Conservation (phyloP, 2,797 vertebrate genomes). For the Bovichtus diacanthus region DNA sequence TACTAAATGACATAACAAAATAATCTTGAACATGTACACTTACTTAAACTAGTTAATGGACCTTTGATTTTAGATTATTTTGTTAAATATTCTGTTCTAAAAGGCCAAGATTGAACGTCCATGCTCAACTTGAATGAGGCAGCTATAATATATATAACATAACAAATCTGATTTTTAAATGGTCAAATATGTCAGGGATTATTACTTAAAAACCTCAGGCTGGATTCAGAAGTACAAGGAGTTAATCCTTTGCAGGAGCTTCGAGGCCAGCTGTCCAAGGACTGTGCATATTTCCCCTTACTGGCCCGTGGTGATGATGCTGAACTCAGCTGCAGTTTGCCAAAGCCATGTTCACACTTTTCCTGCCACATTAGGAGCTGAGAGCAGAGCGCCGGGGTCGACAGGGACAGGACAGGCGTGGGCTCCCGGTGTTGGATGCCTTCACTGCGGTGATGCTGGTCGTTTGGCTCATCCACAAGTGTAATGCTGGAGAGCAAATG, state of each 20-base stretch:
- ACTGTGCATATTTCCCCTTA: conserved; percentile 61
- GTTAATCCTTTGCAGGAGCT: conserved; percentile 55
- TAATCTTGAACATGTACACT: neutral
- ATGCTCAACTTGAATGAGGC: conserved; percentile 6
- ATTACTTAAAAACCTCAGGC: conserved; percentile 25
- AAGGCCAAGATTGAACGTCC: neutral
- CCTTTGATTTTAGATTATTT: neutral
- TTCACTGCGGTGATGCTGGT: conserved; percentile 58
- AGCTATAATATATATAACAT: neutral
- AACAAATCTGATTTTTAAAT: conserved; percentile 2
- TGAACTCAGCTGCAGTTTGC: conserved; percentile 44
- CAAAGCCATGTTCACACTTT: conserved; percentile 77
- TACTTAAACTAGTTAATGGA: neutral
- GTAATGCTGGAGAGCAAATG: conserved; percentile 55
- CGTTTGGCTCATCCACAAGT: conserved; percentile 58
- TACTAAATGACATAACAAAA: neutral
- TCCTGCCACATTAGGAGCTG: conserved; percentile 69
- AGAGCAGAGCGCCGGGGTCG: conserved; percentile 53
- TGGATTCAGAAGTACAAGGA: conserved; percentile 35
- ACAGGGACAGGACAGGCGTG: conserved; percentile 63
- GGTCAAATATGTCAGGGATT: conserved; percentile 27
- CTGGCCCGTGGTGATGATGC: conserved; percentile 60
- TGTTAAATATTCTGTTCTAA: neutral
- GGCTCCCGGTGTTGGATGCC: conserved; percentile 65
- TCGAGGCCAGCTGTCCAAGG: conserved; percentile 58